Conservation (phyloP, 1,140 invertebrate species). For the Spodoptera frugiperda region DNA sequence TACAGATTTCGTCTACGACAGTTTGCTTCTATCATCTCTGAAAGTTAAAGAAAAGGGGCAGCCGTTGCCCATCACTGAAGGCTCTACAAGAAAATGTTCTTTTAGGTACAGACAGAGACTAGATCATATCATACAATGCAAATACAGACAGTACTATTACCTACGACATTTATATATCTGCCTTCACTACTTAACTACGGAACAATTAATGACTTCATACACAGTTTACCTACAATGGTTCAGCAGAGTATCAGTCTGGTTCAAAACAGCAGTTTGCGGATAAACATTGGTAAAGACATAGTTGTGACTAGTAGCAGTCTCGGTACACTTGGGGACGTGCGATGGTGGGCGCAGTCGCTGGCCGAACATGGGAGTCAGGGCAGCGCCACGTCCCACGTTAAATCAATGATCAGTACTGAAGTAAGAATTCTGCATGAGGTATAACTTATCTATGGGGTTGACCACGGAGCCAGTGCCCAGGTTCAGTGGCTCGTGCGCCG, state of each 20-base stretch:
- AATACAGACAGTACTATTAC: not conserved
- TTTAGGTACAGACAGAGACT: too few relatives aligned
- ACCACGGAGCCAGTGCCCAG: constrained; percentile 89
- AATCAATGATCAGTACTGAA: constrained; percentile 91
- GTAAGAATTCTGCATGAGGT: constrained; percentile 98
- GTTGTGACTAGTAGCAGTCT: constrained; percentile 66
- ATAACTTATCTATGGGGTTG: constrained; percentile 98
- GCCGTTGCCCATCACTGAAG: too few relatives aligned
- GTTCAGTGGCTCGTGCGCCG: constrained; percentile 86
- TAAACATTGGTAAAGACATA: constrained; percentile 47
- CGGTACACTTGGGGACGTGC: constrained; percentile 62
- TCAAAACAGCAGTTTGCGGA: constrained; percentile 5
- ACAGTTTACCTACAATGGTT: constrained; percentile 21
- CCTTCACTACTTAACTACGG: not conserved
- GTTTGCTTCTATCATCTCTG: too few relatives aligned
- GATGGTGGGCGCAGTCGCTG: constrained; percentile 63
- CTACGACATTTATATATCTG: not conserved
- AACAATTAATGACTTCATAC: constrained; percentile 1
- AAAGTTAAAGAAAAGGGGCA: too few relatives aligned
- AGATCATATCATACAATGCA: not conserved
- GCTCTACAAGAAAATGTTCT: too few relatives aligned
- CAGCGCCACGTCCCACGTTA: constrained; percentile 59
- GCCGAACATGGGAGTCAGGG: constrained; percentile 45
- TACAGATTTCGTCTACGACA: too few relatives aligned
- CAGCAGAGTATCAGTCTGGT: constrained; percentile 31